Evolutionary conservation across 2,113 vertebrate species (phyloP).

Genomic region (Cnemophilus loriae): DNA sequence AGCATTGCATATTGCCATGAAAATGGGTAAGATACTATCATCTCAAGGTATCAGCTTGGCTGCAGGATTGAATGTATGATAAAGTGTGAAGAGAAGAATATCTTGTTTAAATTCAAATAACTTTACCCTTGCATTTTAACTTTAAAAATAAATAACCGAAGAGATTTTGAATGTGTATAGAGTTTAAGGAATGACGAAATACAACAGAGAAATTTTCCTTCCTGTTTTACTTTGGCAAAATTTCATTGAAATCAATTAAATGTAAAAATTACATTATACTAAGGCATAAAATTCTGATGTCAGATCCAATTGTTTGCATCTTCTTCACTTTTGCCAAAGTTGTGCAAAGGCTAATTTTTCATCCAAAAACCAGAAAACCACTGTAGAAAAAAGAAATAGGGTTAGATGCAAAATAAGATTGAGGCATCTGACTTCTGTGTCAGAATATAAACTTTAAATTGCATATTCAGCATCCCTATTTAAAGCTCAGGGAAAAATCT

Average conservation of each 20-base stretch:
- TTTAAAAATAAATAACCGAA: neutral
- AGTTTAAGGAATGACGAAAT: neutral
- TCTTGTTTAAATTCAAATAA: neutral
- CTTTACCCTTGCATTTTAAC: neutral
- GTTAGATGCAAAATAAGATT: neutral
- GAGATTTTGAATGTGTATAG: neutral
- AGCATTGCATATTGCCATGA: neutral
- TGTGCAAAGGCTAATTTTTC: neutral
- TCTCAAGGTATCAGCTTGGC: neutral
- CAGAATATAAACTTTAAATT: neutral
- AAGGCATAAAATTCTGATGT: neutral
- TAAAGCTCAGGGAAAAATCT: neutral
- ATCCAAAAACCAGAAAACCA: neutral
- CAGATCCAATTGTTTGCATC: neutral
- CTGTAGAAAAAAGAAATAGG: neutral
- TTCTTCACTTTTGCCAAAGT: neutral
- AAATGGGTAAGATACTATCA: neutral
- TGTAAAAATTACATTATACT: neutral
- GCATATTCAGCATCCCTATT: neutral
- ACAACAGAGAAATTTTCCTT: neutral
- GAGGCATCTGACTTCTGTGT: neutral
- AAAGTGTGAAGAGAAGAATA: neutral
- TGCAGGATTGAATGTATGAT: neutral
- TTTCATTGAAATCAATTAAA: neutral
- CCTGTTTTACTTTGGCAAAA: neutral